Evolutionary conservation across 1,140 invertebrate species (phyloP).

Genomic region (Armadillidium nasatum): DNA sequence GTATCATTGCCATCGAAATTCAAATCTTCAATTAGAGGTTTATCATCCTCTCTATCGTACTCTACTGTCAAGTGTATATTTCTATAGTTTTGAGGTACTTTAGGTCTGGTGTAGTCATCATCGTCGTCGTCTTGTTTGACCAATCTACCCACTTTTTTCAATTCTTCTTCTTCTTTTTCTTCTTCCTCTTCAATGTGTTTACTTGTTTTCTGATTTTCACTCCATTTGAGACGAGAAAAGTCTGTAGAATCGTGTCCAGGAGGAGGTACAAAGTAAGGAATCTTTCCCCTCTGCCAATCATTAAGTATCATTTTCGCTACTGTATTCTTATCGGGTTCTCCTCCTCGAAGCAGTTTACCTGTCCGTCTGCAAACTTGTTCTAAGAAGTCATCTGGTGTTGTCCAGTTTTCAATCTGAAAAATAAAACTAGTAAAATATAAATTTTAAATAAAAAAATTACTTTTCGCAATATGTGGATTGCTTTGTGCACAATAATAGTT

Average conservation of each 20-base stretch:
- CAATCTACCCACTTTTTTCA: background rate
- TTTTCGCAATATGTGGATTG: too few relatives aligned
- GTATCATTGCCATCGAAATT: slow-evolving; percentile 35
- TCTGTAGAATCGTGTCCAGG: slow-evolving; percentile 50
- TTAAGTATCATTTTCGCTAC: slow-evolving; percentile 94
- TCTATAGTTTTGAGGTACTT: background rate
- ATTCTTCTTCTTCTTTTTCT: slow-evolving; percentile 32
- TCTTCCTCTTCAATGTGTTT: slow-evolving; percentile 29
- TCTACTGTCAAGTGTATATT: background rate
- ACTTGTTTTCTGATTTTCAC: slow-evolving; percentile 29
- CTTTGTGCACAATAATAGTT: too few relatives aligned
- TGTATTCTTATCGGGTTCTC: slow-evolving; percentile 84
- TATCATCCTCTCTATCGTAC: slow-evolving; percentile 13
- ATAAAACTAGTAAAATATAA: too few relatives aligned
- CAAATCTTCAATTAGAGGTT: slow-evolving; percentile 39
- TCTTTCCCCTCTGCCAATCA: slow-evolving; percentile 96
- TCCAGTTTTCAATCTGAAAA: slow-evolving; percentile 59
- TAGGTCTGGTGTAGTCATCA: background rate
- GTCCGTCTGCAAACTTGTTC: slow-evolving; percentile 78
- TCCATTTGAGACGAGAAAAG: slow-evolving; percentile 21
- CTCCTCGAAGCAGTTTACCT: slow-evolving; percentile 91
- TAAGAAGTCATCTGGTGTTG: slow-evolving; percentile 78
- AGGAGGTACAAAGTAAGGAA: slow-evolving; percentile 89
- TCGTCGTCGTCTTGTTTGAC: background rate
- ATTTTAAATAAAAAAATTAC: too few relatives aligned